Evolutionary conservation across 1,140 invertebrate genomes (phyloP), one percentile per base, ranked within the genome.

Genomic region (Tenebrio molitor): DNA sequence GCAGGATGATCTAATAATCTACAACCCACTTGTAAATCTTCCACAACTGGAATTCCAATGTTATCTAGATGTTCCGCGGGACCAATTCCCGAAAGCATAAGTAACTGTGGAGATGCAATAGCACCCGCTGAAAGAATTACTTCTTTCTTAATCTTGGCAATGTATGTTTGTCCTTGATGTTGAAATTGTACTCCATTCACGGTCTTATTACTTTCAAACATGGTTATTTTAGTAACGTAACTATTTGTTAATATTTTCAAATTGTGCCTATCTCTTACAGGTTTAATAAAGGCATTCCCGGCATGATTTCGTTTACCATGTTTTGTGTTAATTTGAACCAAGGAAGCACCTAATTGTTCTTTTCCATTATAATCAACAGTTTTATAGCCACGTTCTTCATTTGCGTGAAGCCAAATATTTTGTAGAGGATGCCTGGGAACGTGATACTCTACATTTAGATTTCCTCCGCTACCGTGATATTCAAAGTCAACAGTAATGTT

Each of bases 1-100:
- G 92, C 92, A 0, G 93, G 91, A 78, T 93, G 91, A 74, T 94
- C 92, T 2, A 4, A 4, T 23, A 94, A 83, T 77, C 93, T 93
- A 70, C 92, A 87, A 12, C 92, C 92, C 19, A 84, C 83, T 16
- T 64, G 62, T 33, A 79, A 71, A 63, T 84, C 80, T 12, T 79
- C 69, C 15, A 84, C 33, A 5, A 82, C 69, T 25, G 65, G 72
- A 58, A 85, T 83, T n/a, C 84, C 84, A n/a, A 87, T 74, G 65
- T 83, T 78, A 33, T 82, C 72, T 1, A 90, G 77, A 36, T 88
- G 81, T 62, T 83, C 73, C 17, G 62, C 79, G 4, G 87, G 86
- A 1, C 88, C 88, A 36, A 90, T 81, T 15, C 89, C 89, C 14
- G 87, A 89, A 0, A 88, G 72, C 85, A 89, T 87, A 1, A 90